Percentiles rank a stretch among this genome's conserved stretches.
Evolutionary conservation across 2,797 vertebrate genomes (phyloP).

Genomic region (Sebastes flavidus): DNA sequence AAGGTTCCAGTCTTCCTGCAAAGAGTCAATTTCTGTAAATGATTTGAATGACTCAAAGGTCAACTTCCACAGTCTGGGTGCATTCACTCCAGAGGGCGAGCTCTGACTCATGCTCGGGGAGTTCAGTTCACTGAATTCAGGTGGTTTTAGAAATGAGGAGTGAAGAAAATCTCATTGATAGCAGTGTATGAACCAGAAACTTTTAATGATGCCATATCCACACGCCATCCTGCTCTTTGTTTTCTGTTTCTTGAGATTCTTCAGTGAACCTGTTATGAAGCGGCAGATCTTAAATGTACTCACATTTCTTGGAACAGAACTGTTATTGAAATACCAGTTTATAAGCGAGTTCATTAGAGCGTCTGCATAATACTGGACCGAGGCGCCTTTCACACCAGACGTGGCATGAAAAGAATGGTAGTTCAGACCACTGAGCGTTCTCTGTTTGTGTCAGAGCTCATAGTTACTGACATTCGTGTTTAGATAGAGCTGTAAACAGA

Average conservation of each 20-base stretch:
- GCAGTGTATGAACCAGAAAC: conserved; percentile 45
- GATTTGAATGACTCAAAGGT: conserved; percentile 63
- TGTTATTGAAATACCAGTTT: conserved; percentile 40
- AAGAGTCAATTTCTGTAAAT: conserved; percentile 41
- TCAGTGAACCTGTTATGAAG: conserved; percentile 20
- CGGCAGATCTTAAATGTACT: neutral
- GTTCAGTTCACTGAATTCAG: conserved; percentile 32
- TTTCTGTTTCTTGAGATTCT: neutral
- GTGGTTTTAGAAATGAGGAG: conserved; percentile 25
- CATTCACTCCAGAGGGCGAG: conserved; percentile 42
- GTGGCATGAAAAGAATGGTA: conserved; percentile 45
- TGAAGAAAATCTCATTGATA: conserved; percentile 2
- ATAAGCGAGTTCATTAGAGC: conserved; percentile 43
- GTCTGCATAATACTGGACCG: conserved; percentile 30
- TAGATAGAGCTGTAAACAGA: conserved; percentile 55
- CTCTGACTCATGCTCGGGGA: conserved; percentile 35
- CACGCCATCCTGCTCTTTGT: neutral
- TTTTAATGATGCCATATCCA: conserved; percentile 45
- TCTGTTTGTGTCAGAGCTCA: conserved; percentile 47
- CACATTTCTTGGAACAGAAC: conserved; percentile 42
- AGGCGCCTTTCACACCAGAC: conserved; percentile 38
- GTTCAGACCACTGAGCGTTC: conserved; percentile 22
- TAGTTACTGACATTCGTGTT: conserved; percentile 54
- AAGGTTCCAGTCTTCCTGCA: conserved; percentile 8
- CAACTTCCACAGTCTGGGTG: conserved; percentile 34